Conservation (phyloP, 2,797 vertebrate genomes). For the Pterois miles region DNA sequence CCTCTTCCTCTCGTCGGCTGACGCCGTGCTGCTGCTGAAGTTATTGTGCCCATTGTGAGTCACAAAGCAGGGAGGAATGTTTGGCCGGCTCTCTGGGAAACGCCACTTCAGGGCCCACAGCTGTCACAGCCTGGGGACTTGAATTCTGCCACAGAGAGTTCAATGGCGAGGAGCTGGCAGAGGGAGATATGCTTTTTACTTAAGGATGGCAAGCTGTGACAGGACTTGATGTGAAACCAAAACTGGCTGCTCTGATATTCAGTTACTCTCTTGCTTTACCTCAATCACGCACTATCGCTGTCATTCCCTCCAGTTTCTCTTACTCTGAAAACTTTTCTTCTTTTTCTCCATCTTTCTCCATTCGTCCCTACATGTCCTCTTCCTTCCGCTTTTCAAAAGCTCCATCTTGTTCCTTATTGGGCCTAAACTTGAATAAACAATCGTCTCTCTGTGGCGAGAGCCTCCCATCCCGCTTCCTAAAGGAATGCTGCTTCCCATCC, state of each 20-base stretch:
- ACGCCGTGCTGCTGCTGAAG: conserved; percentile 73
- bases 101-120: conserved; percentile 87
- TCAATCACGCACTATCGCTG: not conserved
- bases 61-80: conserved; percentile 86
- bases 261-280: not conserved
- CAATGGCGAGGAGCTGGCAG: conserved; percentile 87
- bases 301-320: conserved; percentile 11
- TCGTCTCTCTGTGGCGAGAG: conserved; percentile 86
- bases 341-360: conserved; percentile 12
- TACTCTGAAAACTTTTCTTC: conserved; percentile 53
- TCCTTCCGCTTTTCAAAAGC: conserved; percentile 38
- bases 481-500: conserved; percentile 89
- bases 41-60: conserved; percentile 82
- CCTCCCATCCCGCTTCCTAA: conserved; percentile 82
- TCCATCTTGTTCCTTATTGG: conserved; percentile 76
- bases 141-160: conserved; percentile 86
- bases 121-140: conserved; percentile 87
- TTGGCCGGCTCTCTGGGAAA: conserved; percentile 90
- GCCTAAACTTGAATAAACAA: conserved; percentile 91
- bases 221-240: conserved; percentile 88
- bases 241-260: conserved; percentile 69
- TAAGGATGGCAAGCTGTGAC: conserved; percentile 87
- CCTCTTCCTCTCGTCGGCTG: conserved; percentile 66
- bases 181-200: conserved; percentile 84
- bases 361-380: conserved; percentile 11